Base-by-base conservation (phyloP, 37 sponge, comb jelly and placozoan genomes). In the Tethya wilhelma region DNA sequence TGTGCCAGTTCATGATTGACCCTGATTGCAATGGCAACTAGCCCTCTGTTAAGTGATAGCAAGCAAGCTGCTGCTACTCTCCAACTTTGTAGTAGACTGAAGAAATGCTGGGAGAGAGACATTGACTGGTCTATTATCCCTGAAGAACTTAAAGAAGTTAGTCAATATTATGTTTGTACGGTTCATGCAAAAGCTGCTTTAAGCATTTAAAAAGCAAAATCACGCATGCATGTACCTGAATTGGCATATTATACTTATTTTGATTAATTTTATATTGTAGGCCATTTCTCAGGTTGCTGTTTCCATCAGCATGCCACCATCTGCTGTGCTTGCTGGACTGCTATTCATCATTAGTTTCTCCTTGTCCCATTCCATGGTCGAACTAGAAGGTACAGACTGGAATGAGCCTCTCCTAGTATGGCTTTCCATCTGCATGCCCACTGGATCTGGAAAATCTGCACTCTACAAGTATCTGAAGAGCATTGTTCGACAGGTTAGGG, bases 391-490 rank as follows among this genome's bases (percentile, higher is more conserved):
- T 25, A 69, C 78, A 0, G 74, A 84, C 14, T 84, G 77, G 78
- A 1, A 58, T 22, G 77, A 84, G 12, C 74, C 85, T 41, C 70
- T 75, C 20, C 23, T 84, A 34, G 44, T 84, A 28, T 84, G 77
- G 84, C 8, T 84, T 2, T 11, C 71, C 1, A 68, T 84, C 23
- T 73, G 78, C 3, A 75, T 84, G 85, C 85, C 85, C 0, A 68
- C 85, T 7, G 86, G 86, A 1, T 30, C 42, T 26, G 72, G 64
- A 20, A 77, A 85, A 40, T 77, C 86, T 69, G 30, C 72, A 0
- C 63, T 85, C 0, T 77, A 56, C 63, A 67, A 70, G 22, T 73
- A 31, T 14, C 65, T 85, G 55, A 46, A 41, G 45, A 23, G 36
- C 22, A 1, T 85, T 1, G 74, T 86, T 17, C 2, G 29, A 0